Evolutionary conservation across 2,113 vertebrate genomes (phyloP), one percentile per base, ranked within the genome.

Genomic region (Oreotragus oreotragus): DNA sequence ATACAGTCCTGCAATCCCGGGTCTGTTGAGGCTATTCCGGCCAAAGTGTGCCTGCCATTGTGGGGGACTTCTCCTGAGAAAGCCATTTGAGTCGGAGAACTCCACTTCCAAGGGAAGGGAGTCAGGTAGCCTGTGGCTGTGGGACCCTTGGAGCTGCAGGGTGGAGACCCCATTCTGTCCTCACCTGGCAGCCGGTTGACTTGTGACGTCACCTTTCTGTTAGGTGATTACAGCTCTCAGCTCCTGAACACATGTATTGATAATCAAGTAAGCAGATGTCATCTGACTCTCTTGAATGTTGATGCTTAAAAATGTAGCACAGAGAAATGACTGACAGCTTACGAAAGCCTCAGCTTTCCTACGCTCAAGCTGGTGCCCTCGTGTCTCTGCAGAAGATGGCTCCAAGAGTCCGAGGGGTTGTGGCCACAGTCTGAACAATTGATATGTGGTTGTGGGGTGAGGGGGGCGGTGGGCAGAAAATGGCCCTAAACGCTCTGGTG

Each of bases 361-460:
- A 6, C 23, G 5, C 36, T 83, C 11, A 64, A 39, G 25, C 23
- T 58, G 33, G 11, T 84, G 76, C 8, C 3, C 15, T 66, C 21
- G 10, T 28, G 7, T 90, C 27, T 9, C 25, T 47, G n/a, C 17
- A 14, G 43, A 81, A 25, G 10, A 85, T 80, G 80, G 53, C 7
- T 79, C 57, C 16, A 39, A 93, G 30, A 77, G 55, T 84, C 73
- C 12, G 3, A 15, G 21, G 27, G 28, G 25, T n/a, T 73, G 19
- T 79, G 12, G 19, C 3, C 36, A 23, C 0, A 1, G 45, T 62
- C 16, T 86, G 62, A 84, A 89, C 28, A 53, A 53, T 2, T 9
- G 33, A 16, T 36, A 14, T 1, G 53, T 2, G 2, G 17, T 21
- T 0, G 1, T 5, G 3, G 47, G 10, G 3, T 11, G 3, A 3